Percentiles rank a stretch among this genome's conserved stretches.
These are phyloP conservation scores for Corvus hawaiiensis DNA, from an alignment of 2,113 vertebrate genomes.

Conservation along the genomic window DNA sequence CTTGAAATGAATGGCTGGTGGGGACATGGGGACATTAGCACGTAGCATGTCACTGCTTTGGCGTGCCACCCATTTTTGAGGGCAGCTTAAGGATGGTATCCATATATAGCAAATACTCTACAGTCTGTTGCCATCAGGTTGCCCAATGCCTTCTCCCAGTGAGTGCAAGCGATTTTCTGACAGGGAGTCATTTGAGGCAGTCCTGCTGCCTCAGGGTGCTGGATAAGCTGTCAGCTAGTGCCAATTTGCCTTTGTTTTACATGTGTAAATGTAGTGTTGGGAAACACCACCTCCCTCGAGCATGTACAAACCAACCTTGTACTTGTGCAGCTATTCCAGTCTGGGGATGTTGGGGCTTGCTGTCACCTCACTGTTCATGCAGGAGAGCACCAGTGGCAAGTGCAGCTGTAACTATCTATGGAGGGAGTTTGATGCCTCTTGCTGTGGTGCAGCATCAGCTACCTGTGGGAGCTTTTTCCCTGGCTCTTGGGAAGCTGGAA, in stretches of 20 bases:
- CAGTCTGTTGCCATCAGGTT: neutral
- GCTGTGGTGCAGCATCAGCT: neutral
- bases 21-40: neutral
- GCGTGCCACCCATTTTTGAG: neutral
- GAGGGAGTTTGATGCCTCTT: neutral
- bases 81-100: neutral
- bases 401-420: neutral
- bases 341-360: neutral
- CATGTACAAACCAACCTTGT: neutral
- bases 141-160: neutral
- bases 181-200: neutral
- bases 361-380: neutral
- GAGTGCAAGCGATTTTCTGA: neutral
- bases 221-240: neutral
- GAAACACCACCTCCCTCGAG: neutral
- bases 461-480: neutral
- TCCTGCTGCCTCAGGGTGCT: neutral
- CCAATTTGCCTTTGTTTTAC: conserved; percentile 1
- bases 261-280: neutral
- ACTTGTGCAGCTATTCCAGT: neutral
- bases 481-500: neutral
- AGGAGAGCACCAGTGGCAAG: neutral
- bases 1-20: neutral
- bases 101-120: neutral
- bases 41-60: neutral